Evolutionary conservation across 1,140 invertebrate genomes (phyloP).

Genomic region (Neodiprion virginianus): DNA sequence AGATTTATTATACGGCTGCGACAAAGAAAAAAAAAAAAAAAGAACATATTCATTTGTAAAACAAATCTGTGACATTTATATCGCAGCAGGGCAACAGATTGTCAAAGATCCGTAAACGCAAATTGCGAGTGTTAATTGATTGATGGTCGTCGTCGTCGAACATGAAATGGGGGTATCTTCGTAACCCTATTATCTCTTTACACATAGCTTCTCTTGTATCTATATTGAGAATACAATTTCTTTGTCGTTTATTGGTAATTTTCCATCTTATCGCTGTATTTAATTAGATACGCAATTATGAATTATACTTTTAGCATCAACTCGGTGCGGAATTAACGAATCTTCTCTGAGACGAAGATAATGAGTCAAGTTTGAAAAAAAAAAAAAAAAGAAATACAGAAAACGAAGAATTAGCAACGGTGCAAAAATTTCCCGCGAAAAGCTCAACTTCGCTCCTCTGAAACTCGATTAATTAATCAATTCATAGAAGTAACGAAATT

Average conservation of each 20-base stretch:
- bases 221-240: slow-evolving; percentile 29
- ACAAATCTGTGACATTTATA: too few relatives aligned
- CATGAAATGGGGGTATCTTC: slow-evolving; percentile 37
- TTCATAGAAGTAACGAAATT: too few relatives aligned
- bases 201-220: slow-evolving; percentile 22
- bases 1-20: too few relatives aligned
- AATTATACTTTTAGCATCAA: background rate
- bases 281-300: background rate
- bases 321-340: background rate
- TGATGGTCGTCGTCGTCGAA: background rate
- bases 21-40: too few relatives aligned
- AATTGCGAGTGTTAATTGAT: background rate
- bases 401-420: too few relatives aligned
- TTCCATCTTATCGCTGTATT: slow-evolving; percentile 15
- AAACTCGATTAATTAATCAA: too few relatives aligned
- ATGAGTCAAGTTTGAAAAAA: background rate
- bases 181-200: slow-evolving; percentile 33
- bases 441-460: too few relatives aligned
- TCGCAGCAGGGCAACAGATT: too few relatives aligned
- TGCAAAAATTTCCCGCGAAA: too few relatives aligned
- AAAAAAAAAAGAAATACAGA: background rate
- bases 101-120: background rate
- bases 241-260: slow-evolving; percentile 28
- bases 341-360: background rate
- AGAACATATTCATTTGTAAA: too few relatives aligned